Evolutionary conservation across 2,113 vertebrate genomes (phyloP), one percentile per base, ranked within the genome.

Genomic region (Aleadryas rufinucha): DNA sequence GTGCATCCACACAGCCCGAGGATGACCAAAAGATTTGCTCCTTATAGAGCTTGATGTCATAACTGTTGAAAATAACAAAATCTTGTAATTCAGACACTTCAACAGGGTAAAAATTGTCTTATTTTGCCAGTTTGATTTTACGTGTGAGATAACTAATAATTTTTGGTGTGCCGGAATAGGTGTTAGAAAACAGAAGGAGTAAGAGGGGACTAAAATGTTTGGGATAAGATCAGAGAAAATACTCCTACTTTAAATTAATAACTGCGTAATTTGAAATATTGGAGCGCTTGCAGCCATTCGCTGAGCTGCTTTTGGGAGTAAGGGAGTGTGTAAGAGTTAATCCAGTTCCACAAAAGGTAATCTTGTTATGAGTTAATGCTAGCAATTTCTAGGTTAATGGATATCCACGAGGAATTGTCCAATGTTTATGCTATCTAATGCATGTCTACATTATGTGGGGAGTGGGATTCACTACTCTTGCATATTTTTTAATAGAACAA

Each of bases 401-500:
- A 65, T 83, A 60, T 85, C 79, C 87, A 89, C 0, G 7, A 95
- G 96, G 95, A 95, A 87, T 97, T 91, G 63, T 93, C 87, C 24
- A 2, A 77, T 97, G 93, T 90, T 96, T 22, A 26, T 27, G 35
- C 54, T 95, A 33, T 87, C 13, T 95, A 92, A 93, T 69, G 42
- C 65, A 61, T 41, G 16, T 33, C 60, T 84, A 8, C 5, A 0
- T 96, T 94, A 95, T 31, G 72, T 71, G 74, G 87, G 69, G 84
- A 91, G 65, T 82, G 81, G 74, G 89, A 86, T 87, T 96, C 69
- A 89, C 71, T 97, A 70, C 65, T 81, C 80, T 91, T 91, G 91
- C 61, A 53, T 87, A 31, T 87, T 95, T 92, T 95, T 95, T 70
- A 97, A 88, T 59, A 83, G 70, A 95, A 95, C 85, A 95, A 91